Percentiles rank a stretch among this genome's conserved stretches.
Evolutionary conservation across 2,797 vertebrate genomes (phyloP).

Genomic region (Enteromius anoplus): DNA sequence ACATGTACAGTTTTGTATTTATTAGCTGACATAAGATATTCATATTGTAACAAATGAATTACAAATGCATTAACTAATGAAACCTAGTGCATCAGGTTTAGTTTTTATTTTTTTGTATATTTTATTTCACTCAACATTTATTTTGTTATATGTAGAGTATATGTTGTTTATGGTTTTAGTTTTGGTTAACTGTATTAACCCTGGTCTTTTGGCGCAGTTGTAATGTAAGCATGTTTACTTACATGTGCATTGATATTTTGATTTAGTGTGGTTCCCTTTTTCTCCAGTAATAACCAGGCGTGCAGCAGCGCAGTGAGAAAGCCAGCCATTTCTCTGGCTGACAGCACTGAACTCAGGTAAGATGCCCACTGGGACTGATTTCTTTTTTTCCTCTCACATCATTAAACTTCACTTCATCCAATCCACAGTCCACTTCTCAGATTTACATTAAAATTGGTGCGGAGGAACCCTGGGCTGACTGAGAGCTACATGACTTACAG

Average conservation of each 20-base stretch:
- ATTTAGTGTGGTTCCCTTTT: slow-evolving; percentile 24
- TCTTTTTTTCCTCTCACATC: slow-evolving; percentile 17
- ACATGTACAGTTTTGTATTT: too few species aligned
- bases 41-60: too few species aligned
- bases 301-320: slow-evolving; percentile 92
- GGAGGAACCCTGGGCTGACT: background rate
- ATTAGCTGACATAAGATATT: too few species aligned
- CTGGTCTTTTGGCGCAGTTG: background rate
- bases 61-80: too few species aligned
- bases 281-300: slow-evolving; percentile 91
- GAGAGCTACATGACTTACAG: slow-evolving; percentile 19
- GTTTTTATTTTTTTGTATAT: background rate
- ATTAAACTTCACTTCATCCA: slow-evolving; percentile 19
- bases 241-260: background rate
- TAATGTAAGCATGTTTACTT: slow-evolving; percentile 6
- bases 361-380: slow-evolving; percentile 35
- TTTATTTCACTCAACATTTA: background rate
- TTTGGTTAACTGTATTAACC: background rate
- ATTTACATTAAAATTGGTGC: slow-evolving; percentile 13
- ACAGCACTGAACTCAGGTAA: slow-evolving; percentile 97
- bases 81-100: background rate
- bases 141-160: background rate
- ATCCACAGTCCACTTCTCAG: slow-evolving; percentile 14
- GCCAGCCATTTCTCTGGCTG: slow-evolving; percentile 93
- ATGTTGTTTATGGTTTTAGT: background rate